phyloP scores from a whole-genome alignment of 64 coral and sea anemone species.

The Dendrophyllia cribrosa region DNA sequence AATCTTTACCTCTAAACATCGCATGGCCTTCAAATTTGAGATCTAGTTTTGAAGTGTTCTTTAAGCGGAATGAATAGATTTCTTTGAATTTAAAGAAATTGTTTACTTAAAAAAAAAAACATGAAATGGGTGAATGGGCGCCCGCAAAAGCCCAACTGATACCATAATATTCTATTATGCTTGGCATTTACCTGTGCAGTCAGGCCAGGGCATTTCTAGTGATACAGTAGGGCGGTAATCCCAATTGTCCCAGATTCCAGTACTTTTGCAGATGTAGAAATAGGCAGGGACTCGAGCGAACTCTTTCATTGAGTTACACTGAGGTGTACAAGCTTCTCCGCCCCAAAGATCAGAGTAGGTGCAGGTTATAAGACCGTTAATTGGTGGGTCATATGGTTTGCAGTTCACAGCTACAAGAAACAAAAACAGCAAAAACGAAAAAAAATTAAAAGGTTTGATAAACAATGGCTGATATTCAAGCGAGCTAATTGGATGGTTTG shows the following conservation, averaged over 20 bases:
- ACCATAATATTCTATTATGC: background rate
- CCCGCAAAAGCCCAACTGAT: no score
- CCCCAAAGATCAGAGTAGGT: background rate
- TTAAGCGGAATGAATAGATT: no score
- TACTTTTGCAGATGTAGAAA: slow-evolving; percentile 69
- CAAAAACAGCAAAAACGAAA: background rate
- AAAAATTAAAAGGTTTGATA: no score
- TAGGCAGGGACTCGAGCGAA: slow-evolving; percentile 85
- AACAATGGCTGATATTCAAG: no score
- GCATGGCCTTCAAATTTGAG: no score
- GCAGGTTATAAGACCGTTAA: slow-evolving; percentile 77
- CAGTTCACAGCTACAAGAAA: slow-evolving; percentile 71
- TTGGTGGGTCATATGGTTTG: slow-evolving; percentile 75
- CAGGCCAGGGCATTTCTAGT: slow-evolving; percentile 74
- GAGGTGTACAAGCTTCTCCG: slow-evolving; percentile 48
- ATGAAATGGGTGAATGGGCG: no score
- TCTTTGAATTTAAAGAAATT: no score
- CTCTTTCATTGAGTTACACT: slow-evolving; percentile 73
- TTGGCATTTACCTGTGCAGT: slow-evolving; percentile 67
- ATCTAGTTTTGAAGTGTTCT: no score
- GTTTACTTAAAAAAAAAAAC: no score
- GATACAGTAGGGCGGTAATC: background rate
- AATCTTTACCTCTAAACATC: no score
- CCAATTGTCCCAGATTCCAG: slow-evolving; percentile 55
- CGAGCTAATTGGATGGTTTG: no score